Conservation (phyloP, 2,113 vertebrate species). For the Zosterops pallidus region DNA sequence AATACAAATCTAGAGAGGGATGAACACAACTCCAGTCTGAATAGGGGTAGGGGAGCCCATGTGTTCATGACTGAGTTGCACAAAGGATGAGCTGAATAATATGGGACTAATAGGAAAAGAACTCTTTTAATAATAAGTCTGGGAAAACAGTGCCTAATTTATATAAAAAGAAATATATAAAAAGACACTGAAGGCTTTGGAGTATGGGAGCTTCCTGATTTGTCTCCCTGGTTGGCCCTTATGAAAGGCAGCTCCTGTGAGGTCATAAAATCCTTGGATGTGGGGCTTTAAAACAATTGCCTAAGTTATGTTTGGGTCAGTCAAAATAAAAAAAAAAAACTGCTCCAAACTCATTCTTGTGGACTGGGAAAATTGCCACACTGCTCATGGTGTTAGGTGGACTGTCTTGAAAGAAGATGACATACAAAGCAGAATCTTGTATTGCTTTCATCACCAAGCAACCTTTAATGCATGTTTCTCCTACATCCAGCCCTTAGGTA, state of each 20-base stretch:
- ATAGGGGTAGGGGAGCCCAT: not conserved
- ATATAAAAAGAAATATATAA: not conserved
- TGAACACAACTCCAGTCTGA: not conserved
- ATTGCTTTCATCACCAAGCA: not conserved
- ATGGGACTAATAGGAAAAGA: not conserved
- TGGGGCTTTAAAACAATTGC: not conserved
- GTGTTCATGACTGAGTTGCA: not conserved
- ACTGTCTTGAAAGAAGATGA: not conserved
- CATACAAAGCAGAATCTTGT: not conserved
- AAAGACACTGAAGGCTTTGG: not conserved
- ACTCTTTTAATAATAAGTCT: not conserved
- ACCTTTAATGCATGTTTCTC: not conserved
- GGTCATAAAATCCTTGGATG: not conserved
- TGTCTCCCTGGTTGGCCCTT: not conserved
- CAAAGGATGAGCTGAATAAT: not conserved
- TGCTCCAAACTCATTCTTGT: not conserved
- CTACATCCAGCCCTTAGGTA: not conserved
- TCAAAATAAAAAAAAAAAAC: not conserved
- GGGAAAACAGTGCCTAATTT: not conserved
- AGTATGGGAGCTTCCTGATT: not conserved
- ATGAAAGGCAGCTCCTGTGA: not conserved
- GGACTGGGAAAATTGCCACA: not conserved
- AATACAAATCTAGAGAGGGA: not conserved
- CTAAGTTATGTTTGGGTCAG: rapidly evolving
- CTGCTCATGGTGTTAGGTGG: not conserved